Percentiles rank a stretch among this genome's conserved stretches.
Conservation (phyloP, 1,140 invertebrate genomes). For the Spodoptera frugiperda region DNA sequence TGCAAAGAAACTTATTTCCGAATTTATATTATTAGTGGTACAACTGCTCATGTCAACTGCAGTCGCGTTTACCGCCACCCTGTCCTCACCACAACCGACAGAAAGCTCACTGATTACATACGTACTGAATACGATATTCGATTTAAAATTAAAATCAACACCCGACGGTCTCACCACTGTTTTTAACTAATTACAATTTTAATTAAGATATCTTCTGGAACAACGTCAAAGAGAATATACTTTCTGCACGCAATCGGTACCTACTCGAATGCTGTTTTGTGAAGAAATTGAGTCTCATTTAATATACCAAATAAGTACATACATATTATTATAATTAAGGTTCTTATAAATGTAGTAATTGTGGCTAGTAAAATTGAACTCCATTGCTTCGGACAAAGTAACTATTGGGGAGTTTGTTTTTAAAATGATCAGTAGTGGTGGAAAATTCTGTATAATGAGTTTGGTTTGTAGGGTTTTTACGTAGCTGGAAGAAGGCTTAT, state of each 20-base stretch:
- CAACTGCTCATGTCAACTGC: too few species aligned
- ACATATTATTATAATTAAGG: too few species aligned
- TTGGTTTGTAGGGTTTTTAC: too few species aligned
- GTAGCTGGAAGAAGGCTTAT: too few species aligned
- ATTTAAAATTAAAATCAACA: conserved; percentile 49
- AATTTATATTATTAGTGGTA: too few species aligned
- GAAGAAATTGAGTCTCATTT: not conserved
- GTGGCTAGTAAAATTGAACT: too few species aligned
- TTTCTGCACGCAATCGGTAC: not conserved
- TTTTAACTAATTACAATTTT: conserved; percentile 37
- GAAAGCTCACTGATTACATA: conserved; percentile 23
- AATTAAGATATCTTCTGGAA: conserved; percentile 11
- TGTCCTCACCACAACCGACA: not conserved
- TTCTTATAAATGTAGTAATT: too few species aligned
- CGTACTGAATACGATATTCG: conserved; percentile 36
- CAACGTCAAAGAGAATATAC: not conserved
- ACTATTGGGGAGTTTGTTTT: too few species aligned
- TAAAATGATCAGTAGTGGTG: too few species aligned
- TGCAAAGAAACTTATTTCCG: too few species aligned
- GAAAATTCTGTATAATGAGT: too few species aligned
- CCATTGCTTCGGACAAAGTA: too few species aligned
- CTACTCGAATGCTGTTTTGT: not conserved
- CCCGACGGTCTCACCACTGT: not conserved
- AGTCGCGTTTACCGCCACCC: not conserved
- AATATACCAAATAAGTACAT: not conserved